phyloP scores from a whole-genome alignment of 2,888 invertebrate species.

The Platynereis dumerilii region DNA sequence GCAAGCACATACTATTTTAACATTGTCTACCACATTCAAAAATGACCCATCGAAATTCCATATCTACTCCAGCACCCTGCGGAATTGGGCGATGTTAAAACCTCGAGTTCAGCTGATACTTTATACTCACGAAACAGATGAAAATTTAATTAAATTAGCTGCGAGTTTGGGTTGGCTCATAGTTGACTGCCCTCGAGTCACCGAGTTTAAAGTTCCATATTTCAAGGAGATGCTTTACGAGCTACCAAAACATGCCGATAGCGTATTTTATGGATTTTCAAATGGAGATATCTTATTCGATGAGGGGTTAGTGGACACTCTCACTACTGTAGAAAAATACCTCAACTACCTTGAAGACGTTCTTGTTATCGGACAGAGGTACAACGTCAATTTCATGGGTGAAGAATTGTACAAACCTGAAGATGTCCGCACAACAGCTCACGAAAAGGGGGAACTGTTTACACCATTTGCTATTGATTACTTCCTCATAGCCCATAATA shows the following conservation, averaged over 20 bases:
- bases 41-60: not conserved
- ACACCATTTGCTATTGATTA: constrained; percentile 10
- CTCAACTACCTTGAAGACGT: not conserved
- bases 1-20: no score
- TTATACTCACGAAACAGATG: not conserved
- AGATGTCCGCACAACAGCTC: not conserved
- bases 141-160: not conserved
- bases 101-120: not conserved
- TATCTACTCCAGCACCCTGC: not conserved
- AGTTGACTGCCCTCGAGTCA: not conserved
- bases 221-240: constrained; percentile 17
- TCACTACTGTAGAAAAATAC: not conserved
- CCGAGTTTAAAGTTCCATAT: not conserved
- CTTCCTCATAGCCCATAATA: constrained; percentile 8
- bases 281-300: constrained; percentile 21
- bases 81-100: not conserved
- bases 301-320: constrained; percentile 1
- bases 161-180: not conserved
- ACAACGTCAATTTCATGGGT: not conserved
- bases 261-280: constrained; percentile 19
- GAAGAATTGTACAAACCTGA: not conserved
- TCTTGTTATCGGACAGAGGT: constrained; percentile 9
- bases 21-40: not conserved
- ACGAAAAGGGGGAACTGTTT: constrained; percentile 8
- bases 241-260: not conserved